A percentile compares a stretch with the other conserved stretches of the same genome.
Conservation (phyloP, 2,797 vertebrate species). For the Setipinna tenuifilis region DNA sequence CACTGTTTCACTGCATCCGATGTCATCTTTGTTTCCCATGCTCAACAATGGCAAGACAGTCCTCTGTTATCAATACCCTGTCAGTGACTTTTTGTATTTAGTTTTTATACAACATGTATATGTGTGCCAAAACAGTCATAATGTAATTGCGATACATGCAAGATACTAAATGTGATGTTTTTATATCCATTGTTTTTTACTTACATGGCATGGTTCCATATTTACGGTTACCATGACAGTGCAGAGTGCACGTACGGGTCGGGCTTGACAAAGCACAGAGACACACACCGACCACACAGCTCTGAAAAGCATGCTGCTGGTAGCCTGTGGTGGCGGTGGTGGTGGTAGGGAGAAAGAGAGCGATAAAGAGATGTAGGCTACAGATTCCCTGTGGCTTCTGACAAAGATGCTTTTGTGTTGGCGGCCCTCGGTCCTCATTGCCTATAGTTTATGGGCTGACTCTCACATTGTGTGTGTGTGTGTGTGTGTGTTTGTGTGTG, state of each 20-base stretch:
- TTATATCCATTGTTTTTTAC: background rate
- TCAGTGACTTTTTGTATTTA: too few species aligned
- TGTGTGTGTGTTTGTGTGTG: conserved; percentile 16
- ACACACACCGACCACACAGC: background rate
- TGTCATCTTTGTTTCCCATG: background rate
- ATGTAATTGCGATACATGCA: too few species aligned
- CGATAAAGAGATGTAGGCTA: background rate
- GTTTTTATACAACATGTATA: too few species aligned
- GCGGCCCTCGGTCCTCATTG: background rate
- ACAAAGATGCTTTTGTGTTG: conserved; percentile 37
- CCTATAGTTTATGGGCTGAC: background rate
- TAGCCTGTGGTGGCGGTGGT: background rate
- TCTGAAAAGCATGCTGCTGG: background rate
- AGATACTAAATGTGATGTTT: too few species aligned
- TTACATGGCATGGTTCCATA: background rate
- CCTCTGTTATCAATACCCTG: too few species aligned
- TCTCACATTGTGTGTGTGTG: conserved; percentile 21
- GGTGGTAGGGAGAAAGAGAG: background rate
- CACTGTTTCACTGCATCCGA: background rate
- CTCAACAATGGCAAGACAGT: too few species aligned
- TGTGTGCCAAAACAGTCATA: too few species aligned
- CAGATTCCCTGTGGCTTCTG: background rate
- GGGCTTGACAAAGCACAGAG: background rate
- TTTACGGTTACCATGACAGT: background rate
- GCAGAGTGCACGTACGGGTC: background rate